A percentile compares a stretch with the other conserved stretches of the same genome.
These are phyloP conservation scores for Argentina silus DNA, from an alignment of 2,797 vertebrate species.

Conservation along the genomic window DNA sequence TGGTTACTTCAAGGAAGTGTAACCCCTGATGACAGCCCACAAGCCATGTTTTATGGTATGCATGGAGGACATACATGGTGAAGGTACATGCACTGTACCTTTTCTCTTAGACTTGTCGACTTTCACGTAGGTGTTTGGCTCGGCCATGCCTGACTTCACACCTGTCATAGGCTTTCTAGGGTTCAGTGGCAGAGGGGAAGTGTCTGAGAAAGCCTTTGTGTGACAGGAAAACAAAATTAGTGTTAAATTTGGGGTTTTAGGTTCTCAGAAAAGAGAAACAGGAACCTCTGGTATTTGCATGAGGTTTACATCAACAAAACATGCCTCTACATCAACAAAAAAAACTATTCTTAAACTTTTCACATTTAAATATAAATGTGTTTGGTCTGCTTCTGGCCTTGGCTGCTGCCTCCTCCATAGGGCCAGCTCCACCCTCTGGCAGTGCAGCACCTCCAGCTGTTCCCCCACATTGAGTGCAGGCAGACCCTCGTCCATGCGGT, in stretches of 20 bases:
- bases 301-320: too few species aligned
- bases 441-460: slow-evolving; percentile 75
- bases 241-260: not conserved
- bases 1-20: not conserved
- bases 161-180: slow-evolving; percentile 50
- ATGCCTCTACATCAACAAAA: slow-evolving; percentile 1
- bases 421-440: slow-evolving; percentile 36
- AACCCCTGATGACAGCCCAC: not conserved
- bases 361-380: slow-evolving; percentile 67
- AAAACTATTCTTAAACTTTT: not conserved
- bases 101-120: slow-evolving; percentile 9
- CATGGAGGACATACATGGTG: not conserved
- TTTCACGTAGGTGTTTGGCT: slow-evolving; percentile 65
- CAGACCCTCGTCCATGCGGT: slow-evolving; percentile 67
- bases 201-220: slow-evolving; percentile 25
- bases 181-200: slow-evolving; percentile 48
- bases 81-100: slow-evolving; percentile 26
- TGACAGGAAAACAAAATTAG: slow-evolving; percentile 35
- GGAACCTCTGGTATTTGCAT: too few species aligned
- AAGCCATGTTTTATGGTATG: not conserved
- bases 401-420: slow-evolving; percentile 3
- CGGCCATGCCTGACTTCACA: not conserved
- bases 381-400: slow-evolving; percentile 20
- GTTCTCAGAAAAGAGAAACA: not conserved
- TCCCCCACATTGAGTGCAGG: slow-evolving; percentile 82